Conservation (phyloP, 1,140 invertebrate species). For the Leucophenga varia region DNA sequence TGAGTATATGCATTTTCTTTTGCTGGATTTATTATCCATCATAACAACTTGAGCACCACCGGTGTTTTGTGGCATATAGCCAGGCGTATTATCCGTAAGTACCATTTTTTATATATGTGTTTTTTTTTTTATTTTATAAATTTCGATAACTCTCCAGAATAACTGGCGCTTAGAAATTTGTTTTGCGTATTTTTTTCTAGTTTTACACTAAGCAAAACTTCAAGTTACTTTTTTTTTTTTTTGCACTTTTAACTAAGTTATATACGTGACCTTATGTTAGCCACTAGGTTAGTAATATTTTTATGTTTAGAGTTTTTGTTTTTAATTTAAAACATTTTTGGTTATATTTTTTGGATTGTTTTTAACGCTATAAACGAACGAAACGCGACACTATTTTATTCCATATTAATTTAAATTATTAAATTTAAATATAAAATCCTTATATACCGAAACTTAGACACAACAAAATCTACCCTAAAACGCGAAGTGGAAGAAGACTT, state of each 20-base stretch:
- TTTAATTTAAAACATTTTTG: conserved; percentile 24
- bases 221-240: conserved; percentile 8
- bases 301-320: conserved; percentile 9
- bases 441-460: too few species aligned
- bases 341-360: conserved; percentile 30
- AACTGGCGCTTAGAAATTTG: too few species aligned
- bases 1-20: conserved; percentile 61
- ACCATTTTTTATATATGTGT: conserved; percentile 34
- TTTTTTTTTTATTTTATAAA: neutral
- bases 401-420: conserved; percentile 13
- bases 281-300: conserved; percentile 11
- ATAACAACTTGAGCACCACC: conserved; percentile 28
- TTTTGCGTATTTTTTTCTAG: conserved; percentile 5
- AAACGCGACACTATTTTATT: too few species aligned
- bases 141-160: too few species aligned
- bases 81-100: conserved; percentile 48
- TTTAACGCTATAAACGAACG: too few species aligned
- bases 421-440: conserved; percentile 25
- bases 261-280: too few species aligned
- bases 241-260: conserved; percentile 10
- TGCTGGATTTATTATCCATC: conserved; percentile 48
- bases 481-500: conserved; percentile 15
- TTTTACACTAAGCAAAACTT: conserved; percentile 3
- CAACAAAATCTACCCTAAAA: conserved; percentile 12
- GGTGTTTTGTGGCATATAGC: conserved; percentile 42